These are phyloP conservation scores for Riparia riparia DNA, from an alignment of 2,113 vertebrate species.

Conservation along the genomic window DNA sequence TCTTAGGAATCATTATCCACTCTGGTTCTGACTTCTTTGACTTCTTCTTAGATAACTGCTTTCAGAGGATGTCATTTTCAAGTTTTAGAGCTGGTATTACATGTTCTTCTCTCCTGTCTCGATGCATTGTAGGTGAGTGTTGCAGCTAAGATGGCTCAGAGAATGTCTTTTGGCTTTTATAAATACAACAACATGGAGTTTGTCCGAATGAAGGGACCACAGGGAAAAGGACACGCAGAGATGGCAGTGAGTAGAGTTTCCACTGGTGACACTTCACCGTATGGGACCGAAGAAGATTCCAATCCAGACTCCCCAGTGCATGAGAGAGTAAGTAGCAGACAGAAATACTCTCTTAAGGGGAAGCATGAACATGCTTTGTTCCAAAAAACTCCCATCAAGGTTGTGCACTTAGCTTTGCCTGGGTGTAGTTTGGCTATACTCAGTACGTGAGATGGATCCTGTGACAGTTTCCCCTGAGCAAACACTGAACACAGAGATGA, in stretches of 20 bases:
- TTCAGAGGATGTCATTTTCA: not conserved
- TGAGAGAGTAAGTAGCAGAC: constrained; percentile 85
- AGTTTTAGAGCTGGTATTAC: not conserved
- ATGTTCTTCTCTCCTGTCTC: not conserved
- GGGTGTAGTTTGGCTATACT: not conserved
- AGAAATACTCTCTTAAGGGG: not conserved
- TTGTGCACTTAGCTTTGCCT: not conserved
- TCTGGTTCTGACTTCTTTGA: not conserved
- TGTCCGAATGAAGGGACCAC: constrained; percentile 97
- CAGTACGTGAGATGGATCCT: not conserved
- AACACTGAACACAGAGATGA: not conserved
- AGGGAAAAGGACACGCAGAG: constrained; percentile 97
- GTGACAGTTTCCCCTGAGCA: not conserved
- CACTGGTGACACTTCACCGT: constrained; percentile 93
- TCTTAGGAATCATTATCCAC: not conserved
- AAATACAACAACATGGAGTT: constrained; percentile 99
- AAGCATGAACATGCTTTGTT: not conserved
- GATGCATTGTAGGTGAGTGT: constrained; percentile 87
- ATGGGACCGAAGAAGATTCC: constrained; percentile 90
- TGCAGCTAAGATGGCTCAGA: constrained; percentile 98
- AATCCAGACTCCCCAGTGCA: constrained; percentile 89
- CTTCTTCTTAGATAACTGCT: not conserved
- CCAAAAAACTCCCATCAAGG: not conserved
- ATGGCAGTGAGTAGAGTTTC: constrained; percentile 97
- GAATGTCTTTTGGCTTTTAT: constrained; percentile 98